These are phyloP conservation scores for Salvator merianae DNA, from an alignment of 2,113 vertebrate genomes.

Conservation along the genomic window DNA sequence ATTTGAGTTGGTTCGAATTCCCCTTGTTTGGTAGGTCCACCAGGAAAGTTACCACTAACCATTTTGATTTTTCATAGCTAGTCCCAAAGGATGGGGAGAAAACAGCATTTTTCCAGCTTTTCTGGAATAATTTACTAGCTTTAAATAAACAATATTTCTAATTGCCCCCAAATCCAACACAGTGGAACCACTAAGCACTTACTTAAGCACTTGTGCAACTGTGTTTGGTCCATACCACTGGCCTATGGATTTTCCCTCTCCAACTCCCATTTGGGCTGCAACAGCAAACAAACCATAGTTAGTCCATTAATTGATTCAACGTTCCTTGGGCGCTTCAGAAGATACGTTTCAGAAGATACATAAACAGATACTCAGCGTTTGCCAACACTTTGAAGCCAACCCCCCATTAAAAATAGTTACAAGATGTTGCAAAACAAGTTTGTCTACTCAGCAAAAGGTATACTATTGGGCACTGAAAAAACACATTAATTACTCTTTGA, in stretches of 20 bases:
- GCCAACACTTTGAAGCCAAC: neutral
- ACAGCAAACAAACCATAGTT: constrained; percentile 18
- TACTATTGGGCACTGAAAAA: neutral
- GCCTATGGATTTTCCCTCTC: constrained; percentile 96
- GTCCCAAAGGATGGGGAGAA: too few species aligned
- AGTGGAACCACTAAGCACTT: constrained; percentile 60
- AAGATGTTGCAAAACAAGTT: neutral
- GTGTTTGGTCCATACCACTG: constrained; percentile 99
- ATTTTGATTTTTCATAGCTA: neutral
- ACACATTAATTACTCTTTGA: neutral
- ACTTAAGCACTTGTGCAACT: constrained; percentile 97
- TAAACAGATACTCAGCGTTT: neutral
- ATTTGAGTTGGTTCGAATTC: too few species aligned
- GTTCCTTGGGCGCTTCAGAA: neutral
- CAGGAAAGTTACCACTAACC: neutral
- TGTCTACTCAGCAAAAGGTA: neutral
- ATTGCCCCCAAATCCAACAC: neutral
- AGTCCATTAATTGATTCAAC: neutral
- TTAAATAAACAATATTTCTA: too few species aligned
- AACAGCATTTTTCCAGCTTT: neutral
- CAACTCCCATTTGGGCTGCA: constrained; percentile 98
- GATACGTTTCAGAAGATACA: neutral
- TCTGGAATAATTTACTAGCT: neutral
- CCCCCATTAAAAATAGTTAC: neutral
- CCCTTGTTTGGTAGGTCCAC: too few species aligned